A percentile compares a stretch with the other conserved stretches of the same genome.
Evolutionary conservation across 2,797 vertebrate species (phyloP).

Genomic region (Sebastes flavidus): DNA sequence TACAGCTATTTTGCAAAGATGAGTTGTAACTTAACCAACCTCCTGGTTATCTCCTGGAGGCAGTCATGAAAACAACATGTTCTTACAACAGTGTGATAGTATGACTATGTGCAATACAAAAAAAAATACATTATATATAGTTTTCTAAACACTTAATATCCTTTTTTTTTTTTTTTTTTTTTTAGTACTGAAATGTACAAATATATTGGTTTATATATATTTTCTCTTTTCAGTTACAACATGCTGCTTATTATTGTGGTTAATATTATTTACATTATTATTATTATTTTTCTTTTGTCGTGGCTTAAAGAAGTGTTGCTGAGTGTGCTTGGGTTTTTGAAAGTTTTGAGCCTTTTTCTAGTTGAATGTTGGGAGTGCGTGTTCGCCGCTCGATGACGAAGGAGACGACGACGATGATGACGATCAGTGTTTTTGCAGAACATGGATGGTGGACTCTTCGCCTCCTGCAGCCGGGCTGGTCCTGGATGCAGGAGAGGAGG

Average conservation of each 20-base stretch:
- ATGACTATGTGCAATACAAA: slow-evolving; percentile 96
- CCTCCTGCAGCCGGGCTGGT: slow-evolving; percentile 90
- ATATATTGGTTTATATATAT: slow-evolving; percentile 85
- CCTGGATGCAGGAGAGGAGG: slow-evolving; percentile 76
- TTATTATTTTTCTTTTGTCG: slow-evolving; percentile 56
- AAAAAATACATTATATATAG: slow-evolving; percentile 74
- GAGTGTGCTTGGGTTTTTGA: slow-evolving; percentile 77
- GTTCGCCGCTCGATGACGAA: background rate
- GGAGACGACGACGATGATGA: background rate
- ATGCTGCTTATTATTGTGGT: slow-evolving; percentile 92
- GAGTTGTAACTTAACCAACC: slow-evolving; percentile 38
- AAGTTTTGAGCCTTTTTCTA: slow-evolving; percentile 78
- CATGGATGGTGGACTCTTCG: slow-evolving; percentile 60
- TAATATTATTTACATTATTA: slow-evolving; percentile 78
- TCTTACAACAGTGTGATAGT: slow-evolving; percentile 85
- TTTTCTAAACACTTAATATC: slow-evolving; percentile 82
- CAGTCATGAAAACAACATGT: slow-evolving; percentile 44
- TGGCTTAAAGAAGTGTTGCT: slow-evolving; percentile 75
- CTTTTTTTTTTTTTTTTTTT: slow-evolving; percentile 49
- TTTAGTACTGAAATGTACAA: slow-evolving; percentile 82
- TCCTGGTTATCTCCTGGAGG: slow-evolving; percentile 28
- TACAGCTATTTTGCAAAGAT: slow-evolving; percentile 45
- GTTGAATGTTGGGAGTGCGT: slow-evolving; percentile 77
- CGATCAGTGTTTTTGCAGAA: slow-evolving; percentile 82
- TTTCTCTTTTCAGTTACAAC: slow-evolving; percentile 87